phyloP scores from a whole-genome alignment of 2,113 vertebrate genomes.

The Orientallactaga bullata region DNA sequence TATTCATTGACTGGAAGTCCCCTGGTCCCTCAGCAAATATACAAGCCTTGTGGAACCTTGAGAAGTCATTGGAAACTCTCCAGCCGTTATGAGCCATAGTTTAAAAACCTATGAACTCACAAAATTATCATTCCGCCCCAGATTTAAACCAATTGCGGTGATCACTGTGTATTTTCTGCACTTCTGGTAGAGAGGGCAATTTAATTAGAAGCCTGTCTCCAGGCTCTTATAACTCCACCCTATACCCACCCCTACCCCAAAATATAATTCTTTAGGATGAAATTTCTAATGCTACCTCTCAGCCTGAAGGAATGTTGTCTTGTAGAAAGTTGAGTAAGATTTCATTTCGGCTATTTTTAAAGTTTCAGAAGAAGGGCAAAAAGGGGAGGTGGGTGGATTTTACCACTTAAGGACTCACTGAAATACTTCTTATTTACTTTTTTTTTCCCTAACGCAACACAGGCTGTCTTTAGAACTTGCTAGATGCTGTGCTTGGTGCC shows the following conservation, averaged over 20 bases:
- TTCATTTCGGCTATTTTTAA: slow-evolving; percentile 77
- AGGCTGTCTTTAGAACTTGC: slow-evolving; percentile 64
- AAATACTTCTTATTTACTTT: slow-evolving; percentile 17
- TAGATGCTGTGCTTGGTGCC: slow-evolving; percentile 41
- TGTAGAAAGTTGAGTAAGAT: slow-evolving; percentile 73
- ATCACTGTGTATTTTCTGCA: slow-evolving; percentile 62
- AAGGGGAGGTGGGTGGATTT: slow-evolving; percentile 51
- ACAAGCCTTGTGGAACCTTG: slow-evolving; percentile 44
- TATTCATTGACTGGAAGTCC: slow-evolving; percentile 58
- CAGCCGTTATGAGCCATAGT: slow-evolving; percentile 70
- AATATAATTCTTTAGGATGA: slow-evolving; percentile 78
- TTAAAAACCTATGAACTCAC: slow-evolving; percentile 77
- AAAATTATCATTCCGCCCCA: slow-evolving; percentile 81
- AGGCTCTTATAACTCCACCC: slow-evolving; percentile 71
- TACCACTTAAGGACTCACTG: slow-evolving; percentile 69
- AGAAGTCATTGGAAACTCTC: slow-evolving; percentile 65
- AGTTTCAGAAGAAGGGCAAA: slow-evolving; percentile 68
- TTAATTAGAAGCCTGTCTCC: slow-evolving; percentile 82
- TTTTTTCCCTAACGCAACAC: slow-evolving; percentile 1
- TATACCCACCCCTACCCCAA: not conserved
- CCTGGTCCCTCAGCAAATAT: slow-evolving; percentile 72
- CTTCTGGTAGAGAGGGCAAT: slow-evolving; percentile 78
- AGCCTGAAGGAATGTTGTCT: slow-evolving; percentile 76
- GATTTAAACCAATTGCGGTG: slow-evolving; percentile 74
- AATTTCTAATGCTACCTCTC: slow-evolving; percentile 74